Evolutionary conservation across 2,797 vertebrate genomes (phyloP), one percentile per base, ranked within the genome.

Genomic region (Gallirallus australis): DNA sequence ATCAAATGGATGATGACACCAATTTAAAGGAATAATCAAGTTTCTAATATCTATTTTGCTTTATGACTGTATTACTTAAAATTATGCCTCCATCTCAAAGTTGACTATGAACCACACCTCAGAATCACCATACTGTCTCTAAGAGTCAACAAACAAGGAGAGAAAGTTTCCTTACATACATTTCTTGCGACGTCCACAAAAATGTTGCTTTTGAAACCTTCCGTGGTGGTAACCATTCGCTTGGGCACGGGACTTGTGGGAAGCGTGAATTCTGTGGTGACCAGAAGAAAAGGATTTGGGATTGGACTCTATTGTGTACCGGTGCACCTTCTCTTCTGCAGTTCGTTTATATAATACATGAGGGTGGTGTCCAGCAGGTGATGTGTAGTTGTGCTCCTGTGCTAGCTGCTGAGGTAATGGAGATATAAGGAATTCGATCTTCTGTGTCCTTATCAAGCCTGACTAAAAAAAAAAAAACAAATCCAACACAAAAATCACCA

Each of bases 131-230:
- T 6, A 61, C 21, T 73, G 89, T 71, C 89, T 90, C 53, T 89
- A 90, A 92, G 61, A 92, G 69, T 40, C 66, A 56, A 86, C 75
- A 96, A 96, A 82, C 73, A 97, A 96, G 69, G 89, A 97, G 92
- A 97, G 93, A 97, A 99, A 98, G 98, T 98, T 99, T 98, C 99
- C 99, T 99, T 99, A 99, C 99, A 99, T 99, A 99, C 99, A 99
- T 99, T 99, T 99, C 99, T 99, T 99, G 98, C 98, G 99, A 97
- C 97, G 99, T 98, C 99, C 99, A 98, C 99, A 99, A 98, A 99
- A 99, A 97, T 99, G 99, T 93, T 99, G 99, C 97, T 98, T 99
- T 97, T 98, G 98, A 87, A 98, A 96, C 96, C 97, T 98, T 93
- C 96, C 96, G 9, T 97, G 98, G 84, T 96, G 98, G 96, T 96